Percentiles rank a stretch among this genome's conserved stretches.
phyloP scores from a whole-genome alignment of 2,888 invertebrate genomes.

The Parelbella ahira region DNA sequence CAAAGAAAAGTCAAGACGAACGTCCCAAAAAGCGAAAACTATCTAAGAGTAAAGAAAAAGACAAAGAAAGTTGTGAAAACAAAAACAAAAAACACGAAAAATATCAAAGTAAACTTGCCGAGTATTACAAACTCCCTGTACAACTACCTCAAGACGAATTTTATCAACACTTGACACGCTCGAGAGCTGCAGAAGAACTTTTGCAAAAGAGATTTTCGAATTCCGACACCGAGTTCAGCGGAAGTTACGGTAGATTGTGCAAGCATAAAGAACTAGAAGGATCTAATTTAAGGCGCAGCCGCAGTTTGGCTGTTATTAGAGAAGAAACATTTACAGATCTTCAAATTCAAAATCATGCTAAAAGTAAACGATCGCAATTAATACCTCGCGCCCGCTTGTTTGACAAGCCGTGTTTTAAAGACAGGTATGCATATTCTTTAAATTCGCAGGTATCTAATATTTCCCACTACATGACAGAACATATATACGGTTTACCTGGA shows the following conservation, averaged over 20 bases:
- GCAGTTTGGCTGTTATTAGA: slow-evolving; percentile 88
- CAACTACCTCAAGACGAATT: slow-evolving; percentile 75
- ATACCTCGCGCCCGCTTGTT: slow-evolving; percentile 90
- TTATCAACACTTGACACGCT: slow-evolving; percentile 70
- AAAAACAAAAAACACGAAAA: slow-evolving; percentile 72
- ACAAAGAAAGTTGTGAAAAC: slow-evolving; percentile 52
- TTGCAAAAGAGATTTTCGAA: slow-evolving; percentile 68
- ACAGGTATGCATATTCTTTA: slow-evolving; percentile 83
- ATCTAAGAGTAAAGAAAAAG: slow-evolving; percentile 62
- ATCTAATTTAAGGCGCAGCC: slow-evolving; percentile 82
- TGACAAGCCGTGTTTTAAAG: slow-evolving; percentile 86
- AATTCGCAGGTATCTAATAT: no score
- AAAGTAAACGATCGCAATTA: slow-evolving; percentile 85
- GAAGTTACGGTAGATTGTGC: slow-evolving; percentile 72
- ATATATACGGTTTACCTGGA: no score
- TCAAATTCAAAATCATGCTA: slow-evolving; percentile 82
- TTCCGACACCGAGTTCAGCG: slow-evolving; percentile 71
- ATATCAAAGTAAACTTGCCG: slow-evolving; percentile 73
- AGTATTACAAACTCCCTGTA: slow-evolving; percentile 69
- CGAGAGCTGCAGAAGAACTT: slow-evolving; percentile 70
- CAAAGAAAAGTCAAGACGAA: slow-evolving; percentile 64
- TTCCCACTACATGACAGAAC: no score
- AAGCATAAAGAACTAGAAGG: slow-evolving; percentile 74
- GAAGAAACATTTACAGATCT: slow-evolving; percentile 88
- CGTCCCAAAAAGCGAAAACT: slow-evolving; percentile 70